Conservation (phyloP, 2,797 vertebrate genomes). For the Neopelma chrysocephalum region DNA sequence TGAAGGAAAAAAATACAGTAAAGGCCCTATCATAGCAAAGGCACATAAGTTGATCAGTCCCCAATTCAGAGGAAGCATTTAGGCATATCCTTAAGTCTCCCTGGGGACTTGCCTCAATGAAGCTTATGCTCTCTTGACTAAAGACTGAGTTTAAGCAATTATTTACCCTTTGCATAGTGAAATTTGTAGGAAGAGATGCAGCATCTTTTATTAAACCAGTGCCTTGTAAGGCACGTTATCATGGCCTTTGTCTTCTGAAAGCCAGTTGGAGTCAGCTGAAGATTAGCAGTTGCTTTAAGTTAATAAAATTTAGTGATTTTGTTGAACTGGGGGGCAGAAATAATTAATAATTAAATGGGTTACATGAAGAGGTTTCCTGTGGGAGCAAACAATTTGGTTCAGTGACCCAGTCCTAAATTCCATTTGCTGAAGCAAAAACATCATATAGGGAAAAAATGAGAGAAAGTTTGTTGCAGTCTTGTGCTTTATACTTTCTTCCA, state of each 20-base stretch:
- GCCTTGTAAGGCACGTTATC: not conserved
- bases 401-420: conserved; percentile 41
- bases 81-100: not conserved
- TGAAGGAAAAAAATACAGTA: not conserved
- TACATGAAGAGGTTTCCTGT: not conserved
- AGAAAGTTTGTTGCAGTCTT: not conserved
- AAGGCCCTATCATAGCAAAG: not conserved
- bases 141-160: conserved; percentile 14
- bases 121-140: not conserved
- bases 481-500: not conserved
- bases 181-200: not conserved
- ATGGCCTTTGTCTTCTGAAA: not conserved
- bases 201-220: not conserved
- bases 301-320: not conserved
- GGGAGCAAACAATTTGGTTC: not conserved
- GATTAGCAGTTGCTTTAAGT: not conserved
- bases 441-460: not conserved
- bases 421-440: conserved; percentile 20
- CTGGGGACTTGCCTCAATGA: not conserved
- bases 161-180: conserved; percentile 20
- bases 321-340: not conserved
- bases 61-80: conserved; percentile 1
- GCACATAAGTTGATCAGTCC: not conserved
- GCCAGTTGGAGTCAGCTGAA: not conserved
- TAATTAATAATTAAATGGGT: conserved; percentile 4